Evolutionary conservation across 1,140 invertebrate genomes (phyloP), one percentile per base, ranked within the genome.

Genomic region (Sarcophaga bullata): DNA sequence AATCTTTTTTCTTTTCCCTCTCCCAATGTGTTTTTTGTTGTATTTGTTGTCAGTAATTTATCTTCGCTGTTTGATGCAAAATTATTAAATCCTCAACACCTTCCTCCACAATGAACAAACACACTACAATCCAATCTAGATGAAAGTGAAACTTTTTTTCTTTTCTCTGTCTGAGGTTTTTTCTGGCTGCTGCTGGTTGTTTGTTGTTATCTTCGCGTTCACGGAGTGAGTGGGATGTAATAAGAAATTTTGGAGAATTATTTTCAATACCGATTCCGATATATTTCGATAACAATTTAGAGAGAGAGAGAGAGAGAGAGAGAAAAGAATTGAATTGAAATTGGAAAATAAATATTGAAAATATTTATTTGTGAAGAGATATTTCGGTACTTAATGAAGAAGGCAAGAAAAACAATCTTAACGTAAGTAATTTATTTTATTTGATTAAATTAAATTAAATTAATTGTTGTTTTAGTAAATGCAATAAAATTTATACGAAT

Each of bases 291-390:
- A 37, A 37, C 25, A 37, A 37, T 37, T 37, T 37, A 37, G 4
- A 37, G 25, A 37, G 25, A 37, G n/a, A n/a, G n/a, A n/a, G n/a
- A 37, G 25, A 37, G 25, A 37, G 4, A n/a, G 4, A 37, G 1
- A 37, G 25, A 37, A 37, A 2, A 37, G 25, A 37, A 37, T 37
- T 37, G 25, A 37, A 37, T 88, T 81, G 83, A 84, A 88, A 87
- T 87, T 47, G n/a, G 86, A 83, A 88, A 88, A 88, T 86, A 89
- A 89, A 89, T 87, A 88, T 89, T 89, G 86, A 87, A 89, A 83
- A 82, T 68, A 19, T 68, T 68, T 68, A 25, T 68, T 68, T 58
- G 54, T 58, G 54, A 58, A 58, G 15, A 13, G 54, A 58, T 13
- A 58, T 58, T 17, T 68, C 19, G 17, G 62, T 68, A 68, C 62